Base-by-base conservation (phyloP, 2,113 vertebrate genomes). In the Anseranas semipalmata region DNA sequence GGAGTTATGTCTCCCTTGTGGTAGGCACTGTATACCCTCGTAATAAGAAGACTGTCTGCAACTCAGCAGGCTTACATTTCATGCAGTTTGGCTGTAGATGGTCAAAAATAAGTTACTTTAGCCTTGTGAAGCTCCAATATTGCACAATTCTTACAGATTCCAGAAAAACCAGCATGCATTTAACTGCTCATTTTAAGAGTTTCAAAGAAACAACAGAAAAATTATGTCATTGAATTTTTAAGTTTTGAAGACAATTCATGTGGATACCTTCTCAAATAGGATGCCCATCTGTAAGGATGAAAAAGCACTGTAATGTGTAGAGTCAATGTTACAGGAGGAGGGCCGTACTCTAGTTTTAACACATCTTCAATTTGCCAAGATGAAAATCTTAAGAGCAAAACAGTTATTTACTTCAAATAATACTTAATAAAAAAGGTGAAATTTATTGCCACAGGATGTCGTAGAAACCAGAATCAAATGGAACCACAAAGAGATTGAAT, bases 1-100 rank as follows among this genome's bases (percentile, higher is more conserved):
- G 91, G 53, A 96, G 48, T 94, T 97, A 94, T 89, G 77, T 85
- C 48, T 96, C 96, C 93, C 87, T 72, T 89, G 93, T 91, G 95
- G 84, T 15, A 95, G 91, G 91, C 81, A 82, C 66, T 89, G 43
- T 93, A 81, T 89, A 85, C 56, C 73, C 87, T 89, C 73, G 86
- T 65, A 95, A 93, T 93, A 95, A 91, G 77, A 92, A 91, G 80
- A 89, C 60, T 82, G 88, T 95, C 85, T 94, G 73, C 83, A 91
- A 32, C 77, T 87, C 91, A 73, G 48, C 0, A 0, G 66, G 79
- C 53, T 94, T 89, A 65, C 1, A 4, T 92, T 91, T 85, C 81
- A 32, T 37, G 8, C 22, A 82, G 80, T 56, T 95, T 85, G 70
- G 30, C 58, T 92, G 62, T 60, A 82, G n/a, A 46, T 22, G 63